These are phyloP conservation scores for Imbricaverruca yamaguchii DNA, from an alignment of 2,888 invertebrate species.

Conservation along the genomic window DNA sequence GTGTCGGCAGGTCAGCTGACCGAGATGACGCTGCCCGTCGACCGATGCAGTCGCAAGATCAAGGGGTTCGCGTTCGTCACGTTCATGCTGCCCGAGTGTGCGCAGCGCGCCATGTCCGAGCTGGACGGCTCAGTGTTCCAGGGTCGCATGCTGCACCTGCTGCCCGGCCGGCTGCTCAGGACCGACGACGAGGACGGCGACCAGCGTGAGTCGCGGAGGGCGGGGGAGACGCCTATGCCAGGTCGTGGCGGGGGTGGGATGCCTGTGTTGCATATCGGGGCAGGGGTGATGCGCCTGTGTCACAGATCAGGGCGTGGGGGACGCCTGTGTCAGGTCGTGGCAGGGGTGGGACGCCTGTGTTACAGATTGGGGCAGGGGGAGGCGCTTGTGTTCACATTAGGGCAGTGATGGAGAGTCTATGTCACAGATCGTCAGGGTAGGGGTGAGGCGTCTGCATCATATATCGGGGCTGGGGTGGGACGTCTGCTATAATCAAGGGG, in stretches of 20 bases:
- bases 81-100: slow-evolving; percentile 91
- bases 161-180: slow-evolving; percentile 70
- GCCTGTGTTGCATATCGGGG: slow-evolving; percentile 29
- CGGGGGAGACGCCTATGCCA: not conserved
- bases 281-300: slow-evolving; percentile 7
- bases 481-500: no score
- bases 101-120: slow-evolving; percentile 74
- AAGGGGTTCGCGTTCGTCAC: slow-evolving; percentile 92
- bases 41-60: slow-evolving; percentile 64
- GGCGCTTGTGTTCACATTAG: no score
- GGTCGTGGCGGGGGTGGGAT: not conserved
- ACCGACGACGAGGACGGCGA: slow-evolving; percentile 29
- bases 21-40: slow-evolving; percentile 83
- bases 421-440: no score
- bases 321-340: not conserved
- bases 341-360: not conserved
- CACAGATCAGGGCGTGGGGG: slow-evolving; percentile 12
- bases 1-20: slow-evolving; percentile 61
- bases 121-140: slow-evolving; percentile 86
- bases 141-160: slow-evolving; percentile 85
- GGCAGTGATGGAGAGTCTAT: no score
- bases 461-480: no score
- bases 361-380: slow-evolving; percentile 31
- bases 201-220: slow-evolving; percentile 15
- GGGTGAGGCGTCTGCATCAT: no score